Percentiles rank a stretch among this genome's conserved stretches.
Evolutionary conservation across 2,888 invertebrate species (phyloP).

Genomic region (Saturnia pavonia): DNA sequence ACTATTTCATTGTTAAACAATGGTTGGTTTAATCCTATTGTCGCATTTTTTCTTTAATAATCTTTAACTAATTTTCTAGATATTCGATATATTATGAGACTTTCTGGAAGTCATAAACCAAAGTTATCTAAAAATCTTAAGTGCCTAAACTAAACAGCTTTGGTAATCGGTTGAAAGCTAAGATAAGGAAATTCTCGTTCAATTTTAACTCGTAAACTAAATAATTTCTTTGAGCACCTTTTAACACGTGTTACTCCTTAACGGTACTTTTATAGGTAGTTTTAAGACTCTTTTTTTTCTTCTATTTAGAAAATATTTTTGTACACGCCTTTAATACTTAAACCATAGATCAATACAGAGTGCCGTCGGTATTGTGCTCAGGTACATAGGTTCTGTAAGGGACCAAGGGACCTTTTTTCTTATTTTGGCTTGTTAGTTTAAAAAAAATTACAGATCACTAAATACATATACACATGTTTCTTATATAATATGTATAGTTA

Average conservation of each 20-base stretch:
- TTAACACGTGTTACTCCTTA: not conserved
- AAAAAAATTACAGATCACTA: too few species aligned
- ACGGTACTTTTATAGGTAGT: not conserved
- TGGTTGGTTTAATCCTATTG: slow-evolving; percentile 8
- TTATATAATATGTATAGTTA: too few species aligned
- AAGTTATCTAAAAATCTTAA: slow-evolving; percentile 12
- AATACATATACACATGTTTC: too few species aligned
- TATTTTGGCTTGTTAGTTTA: too few species aligned
- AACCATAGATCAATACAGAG: too few species aligned
- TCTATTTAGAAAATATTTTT: not conserved
- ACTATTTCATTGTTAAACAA: slow-evolving; percentile 7
- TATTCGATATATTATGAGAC: not conserved
- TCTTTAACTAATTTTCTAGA: not conserved
- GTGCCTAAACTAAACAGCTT: not conserved
- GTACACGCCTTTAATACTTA: not conserved
- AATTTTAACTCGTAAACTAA: slow-evolving; percentile 2
- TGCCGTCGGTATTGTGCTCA: too few species aligned
- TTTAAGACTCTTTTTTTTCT: not conserved
- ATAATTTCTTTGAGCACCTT: not conserved
- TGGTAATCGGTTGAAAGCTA: slow-evolving; percentile 7
- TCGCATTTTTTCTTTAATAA: not conserved
- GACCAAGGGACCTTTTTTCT: too few species aligned
- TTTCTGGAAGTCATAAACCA: slow-evolving; percentile 3
- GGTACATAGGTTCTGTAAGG: too few species aligned
- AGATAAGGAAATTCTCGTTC: not conserved